Evolutionary conservation across 2,888 invertebrate genomes (phyloP), one percentile per base, ranked within the genome.

Genomic region (Sicus ferrugineus): DNA sequence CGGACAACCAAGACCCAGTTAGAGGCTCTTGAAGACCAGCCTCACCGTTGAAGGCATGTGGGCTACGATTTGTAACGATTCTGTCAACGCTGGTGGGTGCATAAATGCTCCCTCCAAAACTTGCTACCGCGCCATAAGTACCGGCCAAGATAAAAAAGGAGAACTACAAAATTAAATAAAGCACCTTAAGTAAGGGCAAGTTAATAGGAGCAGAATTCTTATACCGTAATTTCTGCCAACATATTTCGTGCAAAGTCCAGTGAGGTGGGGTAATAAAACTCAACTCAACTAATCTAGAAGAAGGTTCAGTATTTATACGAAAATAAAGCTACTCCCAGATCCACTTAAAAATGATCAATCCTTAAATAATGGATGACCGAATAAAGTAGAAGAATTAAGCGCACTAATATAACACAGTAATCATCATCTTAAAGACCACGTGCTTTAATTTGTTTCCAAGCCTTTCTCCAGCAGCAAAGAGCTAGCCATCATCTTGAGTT

Each of bases 41-140:
- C 26, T 79, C 79, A 1, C 74, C 73, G 42, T 73, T 30, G 56
- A 75, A 75, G 11, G 69, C 72, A 50, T 76, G 74, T 9, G 83
- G 46, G 56, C 81, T 81, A 34, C 83, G 81, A 64, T 82, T 82
- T 0, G 77, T 76, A 54, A 80, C 59, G n/a, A 73, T 61, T 65
- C 75, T 80, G 3, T 74, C 68, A 16, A 67, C 23, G 21, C 70
- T 70, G n/a, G 11, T n/a, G 7, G 67, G 52, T 34, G 62, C 23
- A 16, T 58, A 14, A 5, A 56, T n/a, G 23, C 46, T 73, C n/a
- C 3, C 69, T 67, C 67, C 65, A 23, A 73, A 71, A 66, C 66
- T 67, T 6, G 23, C 54, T 3, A 67, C 67, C 14, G 42, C 58
- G 16, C 54, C 23, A 67, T 58, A 34, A 66, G 50, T 38, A 63